These are phyloP conservation scores for Galleria mellonella DNA, from an alignment of 1,140 invertebrate genomes.

Conservation along the genomic window DNA sequence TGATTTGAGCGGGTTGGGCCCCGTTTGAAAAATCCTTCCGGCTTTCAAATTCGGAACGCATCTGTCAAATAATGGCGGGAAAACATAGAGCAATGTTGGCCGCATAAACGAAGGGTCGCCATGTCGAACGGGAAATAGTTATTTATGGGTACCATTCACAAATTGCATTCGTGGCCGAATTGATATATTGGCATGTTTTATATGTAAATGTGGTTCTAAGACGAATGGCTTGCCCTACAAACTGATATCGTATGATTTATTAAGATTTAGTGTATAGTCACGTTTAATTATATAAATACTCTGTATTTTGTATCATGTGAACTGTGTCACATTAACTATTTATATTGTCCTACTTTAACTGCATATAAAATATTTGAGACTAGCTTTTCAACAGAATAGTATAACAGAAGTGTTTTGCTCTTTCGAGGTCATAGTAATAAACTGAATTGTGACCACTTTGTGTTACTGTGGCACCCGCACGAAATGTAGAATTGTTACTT, in stretches of 20 bases:
- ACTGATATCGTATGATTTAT: conserved; percentile 60
- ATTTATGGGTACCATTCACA: conserved; percentile 71
- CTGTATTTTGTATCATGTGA: no score
- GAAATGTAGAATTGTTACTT: no score
- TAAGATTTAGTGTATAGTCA: conserved; percentile 10
- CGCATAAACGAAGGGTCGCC: conserved; percentile 51
- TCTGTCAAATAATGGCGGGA: conserved; percentile 67
- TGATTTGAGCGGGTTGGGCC: conserved; percentile 50
- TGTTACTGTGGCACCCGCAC: no score
- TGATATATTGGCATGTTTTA: conserved; percentile 73
- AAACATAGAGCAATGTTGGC: conserved; percentile 49
- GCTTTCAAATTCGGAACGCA: conserved; percentile 60
- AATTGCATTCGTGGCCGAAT: conserved; percentile 72
- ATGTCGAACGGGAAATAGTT: conserved; percentile 70
- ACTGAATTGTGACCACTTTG: no score
- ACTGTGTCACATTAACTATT: no score
- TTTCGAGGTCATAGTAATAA: no score
- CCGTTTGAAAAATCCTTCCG: conserved; percentile 60
- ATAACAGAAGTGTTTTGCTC: no score
- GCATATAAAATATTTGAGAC: no score
- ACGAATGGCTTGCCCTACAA: conserved; percentile 58
- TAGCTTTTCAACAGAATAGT: no score
- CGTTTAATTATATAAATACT: no score
- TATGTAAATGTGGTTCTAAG: conserved; percentile 66
- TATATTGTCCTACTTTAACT: no score